These are phyloP conservation scores for Orgyia antiqua DNA, from an alignment of 2,888 invertebrate species.

Conservation along the genomic window DNA sequence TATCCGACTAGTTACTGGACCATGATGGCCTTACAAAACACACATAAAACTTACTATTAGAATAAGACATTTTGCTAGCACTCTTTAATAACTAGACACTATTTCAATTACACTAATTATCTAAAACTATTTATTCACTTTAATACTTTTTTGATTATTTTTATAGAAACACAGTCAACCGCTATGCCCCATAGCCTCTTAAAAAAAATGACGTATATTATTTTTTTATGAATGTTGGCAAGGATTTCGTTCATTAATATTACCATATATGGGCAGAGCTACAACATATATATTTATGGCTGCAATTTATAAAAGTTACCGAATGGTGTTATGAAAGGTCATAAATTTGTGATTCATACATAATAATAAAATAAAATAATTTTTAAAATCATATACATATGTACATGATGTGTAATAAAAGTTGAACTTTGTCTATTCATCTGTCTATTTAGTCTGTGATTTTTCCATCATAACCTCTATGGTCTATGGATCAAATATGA, in stretches of 20 bases:
- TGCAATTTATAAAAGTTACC: too few relatives aligned
- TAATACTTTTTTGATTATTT: conserved; percentile 59
- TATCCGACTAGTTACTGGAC: conserved; percentile 21
- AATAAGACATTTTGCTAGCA: conserved; percentile 63
- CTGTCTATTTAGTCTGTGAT: too few relatives aligned
- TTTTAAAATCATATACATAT: too few relatives aligned
- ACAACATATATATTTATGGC: too few relatives aligned
- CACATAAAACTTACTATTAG: conserved; percentile 62
- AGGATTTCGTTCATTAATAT: conserved; percentile 35
- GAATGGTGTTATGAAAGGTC: too few relatives aligned
- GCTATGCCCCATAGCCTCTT: conserved; percentile 56
- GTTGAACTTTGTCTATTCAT: too few relatives aligned
- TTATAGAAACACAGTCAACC: conserved; percentile 64
- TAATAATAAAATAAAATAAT: too few relatives aligned
- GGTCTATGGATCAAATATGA: too few relatives aligned
- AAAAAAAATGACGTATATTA: conserved; percentile 60
- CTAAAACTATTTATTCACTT: conserved; percentile 32
- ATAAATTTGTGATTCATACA: too few relatives aligned
- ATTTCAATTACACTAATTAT: conserved; percentile 41
- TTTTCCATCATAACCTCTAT: too few relatives aligned
- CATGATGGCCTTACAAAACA: conserved; percentile 32
- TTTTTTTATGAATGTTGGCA: conserved; percentile 46
- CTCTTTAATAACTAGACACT: conserved; percentile 48
- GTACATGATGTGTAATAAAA: too few relatives aligned
- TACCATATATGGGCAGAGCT: conserved; percentile 54